These are phyloP conservation scores for Linnaemya vulpina DNA, from an alignment of 2,888 invertebrate species.

Conservation along the genomic window DNA sequence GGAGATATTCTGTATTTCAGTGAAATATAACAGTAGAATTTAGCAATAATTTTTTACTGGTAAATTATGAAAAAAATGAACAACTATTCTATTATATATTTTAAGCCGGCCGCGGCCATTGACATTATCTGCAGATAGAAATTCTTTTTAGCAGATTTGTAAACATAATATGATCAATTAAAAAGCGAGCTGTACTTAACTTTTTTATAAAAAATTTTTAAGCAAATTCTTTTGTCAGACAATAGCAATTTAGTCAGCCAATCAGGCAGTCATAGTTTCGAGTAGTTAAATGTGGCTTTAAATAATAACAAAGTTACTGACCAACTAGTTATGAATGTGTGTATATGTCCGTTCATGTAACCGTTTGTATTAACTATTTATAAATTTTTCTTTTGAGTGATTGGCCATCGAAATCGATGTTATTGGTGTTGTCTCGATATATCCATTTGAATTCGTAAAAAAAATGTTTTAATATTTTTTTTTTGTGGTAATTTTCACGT, in stretches of 20 bases:
- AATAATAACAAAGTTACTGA: conserved; percentile 35
- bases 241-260: conserved; percentile 38
- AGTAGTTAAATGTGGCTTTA: conserved; percentile 13
- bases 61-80: too few relatives aligned
- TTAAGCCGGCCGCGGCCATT: too few relatives aligned
- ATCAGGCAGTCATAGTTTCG: conserved; percentile 29
- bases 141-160: neutral
- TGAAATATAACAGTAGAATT: too few relatives aligned
- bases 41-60: too few relatives aligned
- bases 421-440: conserved; percentile 31
- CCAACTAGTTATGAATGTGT: conserved; percentile 47
- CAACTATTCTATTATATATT: too few relatives aligned
- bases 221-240: conserved; percentile 30
- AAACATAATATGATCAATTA: neutral
- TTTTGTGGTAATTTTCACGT: conserved; percentile 42
- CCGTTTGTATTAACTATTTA: conserved; percentile 25
- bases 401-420: conserved; percentile 63
- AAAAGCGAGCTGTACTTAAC: neutral
- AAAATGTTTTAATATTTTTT: neutral
- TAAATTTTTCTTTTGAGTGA: conserved; percentile 46
- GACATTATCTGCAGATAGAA: neutral
- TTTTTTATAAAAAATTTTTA: neutral
- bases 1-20: too few relatives aligned
- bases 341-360: conserved; percentile 12
- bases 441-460: conserved; percentile 49